phyloP scores from a whole-genome alignment of 2,113 vertebrate species.

The Acinonyx jubatus region DNA sequence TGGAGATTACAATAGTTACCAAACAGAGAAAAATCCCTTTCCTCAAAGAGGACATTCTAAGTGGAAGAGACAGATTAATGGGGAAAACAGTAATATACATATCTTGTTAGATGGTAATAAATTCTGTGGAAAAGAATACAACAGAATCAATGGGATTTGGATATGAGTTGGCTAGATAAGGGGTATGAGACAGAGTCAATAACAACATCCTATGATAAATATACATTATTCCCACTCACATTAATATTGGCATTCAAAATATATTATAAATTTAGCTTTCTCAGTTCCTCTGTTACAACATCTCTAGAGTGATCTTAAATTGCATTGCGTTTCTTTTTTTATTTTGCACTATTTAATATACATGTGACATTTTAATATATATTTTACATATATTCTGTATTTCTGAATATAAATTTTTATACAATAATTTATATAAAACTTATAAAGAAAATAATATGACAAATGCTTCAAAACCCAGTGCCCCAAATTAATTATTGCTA shows the following conservation, averaged over 20 bases:
- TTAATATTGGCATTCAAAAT: not conserved
- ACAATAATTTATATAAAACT: not conserved
- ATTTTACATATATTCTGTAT: not conserved
- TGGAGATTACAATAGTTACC: not conserved
- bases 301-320: not conserved
- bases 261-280: not conserved
- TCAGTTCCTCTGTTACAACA: not conserved
- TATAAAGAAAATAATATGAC: not conserved
- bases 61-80: not conserved
- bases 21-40: not conserved
- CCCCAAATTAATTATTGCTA: not conserved
- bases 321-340: not conserved
- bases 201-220: not conserved
- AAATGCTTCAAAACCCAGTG: not conserved
- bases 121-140: not conserved
- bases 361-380: not conserved
- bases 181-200: not conserved
- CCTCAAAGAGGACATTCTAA: not conserved
- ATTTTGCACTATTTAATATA: not conserved
- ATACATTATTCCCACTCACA: not conserved
- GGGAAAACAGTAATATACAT: not conserved
- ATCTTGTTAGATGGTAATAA: not conserved
- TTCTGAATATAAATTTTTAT: not conserved
- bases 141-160: not conserved
- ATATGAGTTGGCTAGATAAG: not conserved